Evolutionary conservation across 2,888 invertebrate genomes (phyloP).

Genomic region (Notodonta ziczac): DNA sequence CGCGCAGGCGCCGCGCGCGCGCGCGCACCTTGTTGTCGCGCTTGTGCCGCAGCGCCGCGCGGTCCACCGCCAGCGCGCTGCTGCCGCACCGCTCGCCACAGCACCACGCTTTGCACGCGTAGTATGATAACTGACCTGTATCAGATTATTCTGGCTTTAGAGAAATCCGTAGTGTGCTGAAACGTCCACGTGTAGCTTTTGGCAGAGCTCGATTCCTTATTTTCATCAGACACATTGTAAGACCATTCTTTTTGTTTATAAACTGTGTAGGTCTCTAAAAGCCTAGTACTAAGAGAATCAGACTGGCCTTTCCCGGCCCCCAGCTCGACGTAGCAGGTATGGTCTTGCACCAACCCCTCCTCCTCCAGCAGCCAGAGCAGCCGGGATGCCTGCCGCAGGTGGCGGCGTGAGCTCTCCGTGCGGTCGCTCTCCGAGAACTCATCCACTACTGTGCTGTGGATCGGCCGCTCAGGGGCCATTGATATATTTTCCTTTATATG

Average conservation of each 20-base stretch:
- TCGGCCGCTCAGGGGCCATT: slow-evolving; percentile 47
- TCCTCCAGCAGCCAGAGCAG: slow-evolving; percentile 88
- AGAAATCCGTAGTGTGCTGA: background rate
- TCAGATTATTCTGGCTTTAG: background rate
- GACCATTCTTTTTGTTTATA: no score
- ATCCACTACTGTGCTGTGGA: slow-evolving; percentile 55
- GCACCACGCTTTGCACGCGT: slow-evolving; percentile 87
- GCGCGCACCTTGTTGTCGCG: slow-evolving; percentile 81
- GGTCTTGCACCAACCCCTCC: slow-evolving; percentile 83
- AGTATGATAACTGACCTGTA: slow-evolving; percentile 91
- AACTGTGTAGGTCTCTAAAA: background rate
- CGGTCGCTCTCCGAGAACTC: slow-evolving; percentile 76
- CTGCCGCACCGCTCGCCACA: slow-evolving; percentile 51
- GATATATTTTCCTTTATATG: slow-evolving; percentile 57
- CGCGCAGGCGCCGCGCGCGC: slow-evolving; percentile 84
- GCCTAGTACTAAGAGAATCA: background rate
- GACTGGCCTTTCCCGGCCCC: slow-evolving; percentile 93
- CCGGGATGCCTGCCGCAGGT: slow-evolving; percentile 91
- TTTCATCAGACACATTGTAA: no score
- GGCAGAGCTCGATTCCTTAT: no score
- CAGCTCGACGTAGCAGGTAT: slow-evolving; percentile 92
- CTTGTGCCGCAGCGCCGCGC: slow-evolving; percentile 92
- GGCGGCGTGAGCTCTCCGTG: slow-evolving; percentile 87
- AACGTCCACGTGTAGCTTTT: no score
- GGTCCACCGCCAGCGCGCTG: slow-evolving; percentile 90